A percentile compares a stretch with the other conserved stretches of the same genome.
These are phyloP conservation scores for Sesia bembeciformis DNA, from an alignment of 2,888 invertebrate species.

Conservation along the genomic window DNA sequence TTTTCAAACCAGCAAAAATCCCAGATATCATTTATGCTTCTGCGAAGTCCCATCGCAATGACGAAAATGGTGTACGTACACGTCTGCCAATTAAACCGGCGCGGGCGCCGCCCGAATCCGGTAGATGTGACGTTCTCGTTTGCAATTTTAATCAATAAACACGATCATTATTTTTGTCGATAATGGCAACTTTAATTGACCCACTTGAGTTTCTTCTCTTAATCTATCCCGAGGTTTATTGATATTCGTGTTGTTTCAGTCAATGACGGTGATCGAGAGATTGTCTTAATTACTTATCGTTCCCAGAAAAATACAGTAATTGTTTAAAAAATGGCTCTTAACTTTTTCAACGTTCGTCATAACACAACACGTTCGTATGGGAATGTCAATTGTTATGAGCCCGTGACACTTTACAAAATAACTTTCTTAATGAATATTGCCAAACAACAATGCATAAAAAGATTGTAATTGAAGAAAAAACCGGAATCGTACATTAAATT, in stretches of 20 bases:
- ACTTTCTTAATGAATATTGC: slow-evolving; percentile 43
- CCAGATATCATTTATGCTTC: too few species aligned
- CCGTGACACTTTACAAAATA: slow-evolving; percentile 28
- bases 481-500: slow-evolving; percentile 45
- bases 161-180: slow-evolving; percentile 37
- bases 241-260: not conserved
- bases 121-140: slow-evolving; percentile 32
- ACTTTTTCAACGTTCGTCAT: not conserved
- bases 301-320: not conserved
- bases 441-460: slow-evolving; percentile 39
- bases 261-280: not conserved
- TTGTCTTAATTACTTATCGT: not conserved
- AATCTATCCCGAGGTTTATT: not conserved
- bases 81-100: slow-evolving; percentile 38
- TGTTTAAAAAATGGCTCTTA: not conserved
- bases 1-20: too few species aligned
- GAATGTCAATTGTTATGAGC: slow-evolving; percentile 28
- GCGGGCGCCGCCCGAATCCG: slow-evolving; percentile 19
- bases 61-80: slow-evolving; percentile 26
- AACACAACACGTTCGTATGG: slow-evolving; percentile 13
- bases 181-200: slow-evolving; percentile 38
- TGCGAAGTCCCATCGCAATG: not conserved
- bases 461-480: slow-evolving; percentile 23
- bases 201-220: slow-evolving; percentile 18
- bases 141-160: slow-evolving; percentile 53